Evolutionary conservation across 2,888 invertebrate genomes (phyloP).

Genomic region (Ichneumoninae sp.): DNA sequence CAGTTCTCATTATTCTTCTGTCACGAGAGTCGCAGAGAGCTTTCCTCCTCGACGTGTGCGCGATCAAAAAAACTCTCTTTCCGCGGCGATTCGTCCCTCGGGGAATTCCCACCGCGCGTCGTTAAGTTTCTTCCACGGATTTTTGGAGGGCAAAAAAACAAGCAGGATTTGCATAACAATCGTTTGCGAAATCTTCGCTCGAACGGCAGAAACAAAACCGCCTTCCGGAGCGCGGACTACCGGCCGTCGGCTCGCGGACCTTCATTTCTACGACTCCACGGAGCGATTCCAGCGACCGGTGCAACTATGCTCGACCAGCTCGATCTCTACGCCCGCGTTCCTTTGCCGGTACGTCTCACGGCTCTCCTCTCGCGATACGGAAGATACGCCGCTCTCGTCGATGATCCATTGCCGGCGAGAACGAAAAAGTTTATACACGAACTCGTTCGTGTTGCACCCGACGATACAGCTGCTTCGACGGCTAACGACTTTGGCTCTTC

Average conservation of each 20-base stretch:
- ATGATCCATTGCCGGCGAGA: slow-evolving; percentile 27
- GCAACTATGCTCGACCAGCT: slow-evolving; percentile 22
- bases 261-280: slow-evolving; percentile 48
- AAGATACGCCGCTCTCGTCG: slow-evolving; percentile 38
- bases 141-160: not conserved
- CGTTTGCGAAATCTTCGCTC: slow-evolving; percentile 27
- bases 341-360: not conserved
- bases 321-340: not conserved
- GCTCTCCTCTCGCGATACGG: slow-evolving; percentile 20
- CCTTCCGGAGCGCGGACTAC: slow-evolving; percentile 19
- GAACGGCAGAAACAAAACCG: slow-evolving; percentile 9
- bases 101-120: slow-evolving; percentile 26
- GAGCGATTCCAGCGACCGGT: slow-evolving; percentile 51
- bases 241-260: slow-evolving; percentile 9
- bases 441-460: slow-evolving; percentile 42
- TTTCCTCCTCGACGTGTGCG: not conserved
- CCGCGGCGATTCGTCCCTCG: slow-evolving; percentile 31
- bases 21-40: not conserved
- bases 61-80: slow-evolving; percentile 39
- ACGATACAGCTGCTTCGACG: slow-evolving; percentile 51
- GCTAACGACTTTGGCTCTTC: slow-evolving; percentile 22
- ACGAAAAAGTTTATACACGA: slow-evolving; percentile 40
- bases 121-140: slow-evolving; percentile 25
- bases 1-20: slow-evolving; percentile 61
- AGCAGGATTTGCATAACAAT: slow-evolving; percentile 58